These are phyloP conservation scores for Sisor rabdophorus DNA, from an alignment of 2,113 vertebrate species.

Conservation along the genomic window DNA sequence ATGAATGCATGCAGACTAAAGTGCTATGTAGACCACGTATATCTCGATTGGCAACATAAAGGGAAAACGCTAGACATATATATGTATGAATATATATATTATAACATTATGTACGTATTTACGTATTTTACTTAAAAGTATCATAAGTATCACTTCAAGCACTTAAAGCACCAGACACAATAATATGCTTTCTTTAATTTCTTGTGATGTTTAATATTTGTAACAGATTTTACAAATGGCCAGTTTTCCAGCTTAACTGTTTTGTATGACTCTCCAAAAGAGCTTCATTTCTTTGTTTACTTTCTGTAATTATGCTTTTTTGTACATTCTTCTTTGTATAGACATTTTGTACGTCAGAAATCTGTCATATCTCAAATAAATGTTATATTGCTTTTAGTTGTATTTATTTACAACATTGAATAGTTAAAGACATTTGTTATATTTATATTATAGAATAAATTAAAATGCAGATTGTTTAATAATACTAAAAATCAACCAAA, in stretches of 20 bases:
- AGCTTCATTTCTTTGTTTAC: slow-evolving; percentile 11
- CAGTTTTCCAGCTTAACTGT: slow-evolving; percentile 37
- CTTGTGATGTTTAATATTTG: too few species aligned
- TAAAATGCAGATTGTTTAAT: not conserved
- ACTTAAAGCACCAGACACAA: not conserved
- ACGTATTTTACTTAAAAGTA: not conserved
- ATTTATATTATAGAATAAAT: too few species aligned
- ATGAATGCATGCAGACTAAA: too few species aligned
- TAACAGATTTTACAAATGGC: too few species aligned
- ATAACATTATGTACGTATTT: not conserved
- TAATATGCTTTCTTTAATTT: not conserved
- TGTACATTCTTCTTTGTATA: not conserved
- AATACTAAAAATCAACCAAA: not conserved
- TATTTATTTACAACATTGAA: not conserved
- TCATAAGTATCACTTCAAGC: not conserved
- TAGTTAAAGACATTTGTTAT: too few species aligned
- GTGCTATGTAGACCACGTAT: too few species aligned
- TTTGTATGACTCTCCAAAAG: slow-evolving; percentile 21
- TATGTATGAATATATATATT: not conserved
- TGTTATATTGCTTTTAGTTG: slow-evolving; percentile 2
- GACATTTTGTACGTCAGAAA: slow-evolving; percentile 15
- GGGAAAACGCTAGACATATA: too few species aligned
- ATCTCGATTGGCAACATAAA: too few species aligned
- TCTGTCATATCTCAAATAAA: slow-evolving; percentile 6
- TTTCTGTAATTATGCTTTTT: not conserved